Base-by-base conservation (phyloP, 2,797 vertebrate genomes). In the Morus bassanus region DNA sequence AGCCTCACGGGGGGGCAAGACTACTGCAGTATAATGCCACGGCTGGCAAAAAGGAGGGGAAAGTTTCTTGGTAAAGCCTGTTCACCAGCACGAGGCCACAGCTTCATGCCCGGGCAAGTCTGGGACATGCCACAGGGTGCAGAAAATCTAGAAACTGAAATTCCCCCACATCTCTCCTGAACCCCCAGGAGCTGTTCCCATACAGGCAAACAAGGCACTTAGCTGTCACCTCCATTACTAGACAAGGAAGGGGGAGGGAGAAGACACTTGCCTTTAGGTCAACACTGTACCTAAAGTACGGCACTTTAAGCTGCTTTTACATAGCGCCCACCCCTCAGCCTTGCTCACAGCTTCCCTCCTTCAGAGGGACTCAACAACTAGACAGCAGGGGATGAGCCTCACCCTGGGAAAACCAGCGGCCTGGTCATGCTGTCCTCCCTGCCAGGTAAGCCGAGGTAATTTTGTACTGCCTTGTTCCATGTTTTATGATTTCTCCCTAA, bases 311-410 rank as follows among this genome's bases (percentile, higher is more conserved):
- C 57, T 60, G 45, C 27, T 56, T 82, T 48, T 33, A 88, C 30
- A 43, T 5, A 53, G 16, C 41, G 51, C 30, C 9, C 48, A 22
- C 18, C 13, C 22, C 24, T 22, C 0, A 0, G 27, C 24, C 65
- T 81, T 25, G 45, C 45, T 76, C 48, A 43, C n/a, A 61, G 59
- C 30, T 77, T 33, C 48, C 39, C 22, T 48, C 24, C 51, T 64
- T 59, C 53, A 33, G 27, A 65, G 6, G 11, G 12, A 5, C 31
- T 50, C 21, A 19, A 43, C 21, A 64, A 11, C 51, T 1, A 15
- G 27, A 60, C 14, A 41, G 51, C 24, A 60, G 27, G 43, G 13
- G 35, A 54, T 25, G 12, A 79, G 45, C 48, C 13, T 43, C 10
- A 11, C 31, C 24, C 37, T 18, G 10, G 35, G 33, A 73, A 93